phyloP scores from a whole-genome alignment of 2,113 vertebrate genomes.

The Amphiprion percula region DNA sequence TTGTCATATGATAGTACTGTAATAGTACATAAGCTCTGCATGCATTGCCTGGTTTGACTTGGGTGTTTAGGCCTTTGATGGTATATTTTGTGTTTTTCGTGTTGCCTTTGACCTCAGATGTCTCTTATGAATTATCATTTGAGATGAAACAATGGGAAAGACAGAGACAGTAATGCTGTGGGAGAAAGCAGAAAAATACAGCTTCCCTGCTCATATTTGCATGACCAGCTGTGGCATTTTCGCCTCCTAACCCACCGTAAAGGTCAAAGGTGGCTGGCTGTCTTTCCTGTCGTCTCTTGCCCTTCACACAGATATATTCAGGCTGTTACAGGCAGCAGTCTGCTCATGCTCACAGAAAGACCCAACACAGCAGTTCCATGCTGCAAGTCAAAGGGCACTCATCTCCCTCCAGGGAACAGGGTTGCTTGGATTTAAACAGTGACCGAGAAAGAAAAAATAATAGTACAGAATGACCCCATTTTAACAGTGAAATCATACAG shows the following conservation, averaged over 20 bases:
- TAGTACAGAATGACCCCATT: conserved; percentile 5
- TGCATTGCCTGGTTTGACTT: too few relatives aligned
- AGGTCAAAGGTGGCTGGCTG: conserved; percentile 31
- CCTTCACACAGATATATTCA: background rate
- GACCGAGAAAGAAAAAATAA: background rate
- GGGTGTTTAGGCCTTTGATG: too few relatives aligned
- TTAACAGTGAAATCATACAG: background rate
- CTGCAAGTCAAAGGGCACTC: conserved; percentile 29
- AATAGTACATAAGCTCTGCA: too few relatives aligned
- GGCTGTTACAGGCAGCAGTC: conserved; percentile 15
- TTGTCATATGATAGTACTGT: too few relatives aligned
- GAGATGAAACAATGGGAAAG: too few relatives aligned
- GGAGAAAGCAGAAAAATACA: background rate
- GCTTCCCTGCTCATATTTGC: background rate
- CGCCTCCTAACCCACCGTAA: background rate
- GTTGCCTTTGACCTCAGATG: too few relatives aligned
- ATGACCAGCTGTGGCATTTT: conserved; percentile 29
- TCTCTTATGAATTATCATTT: too few relatives aligned
- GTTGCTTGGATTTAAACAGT: background rate
- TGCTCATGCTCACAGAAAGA: conserved; percentile 26
- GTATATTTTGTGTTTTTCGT: too few relatives aligned
- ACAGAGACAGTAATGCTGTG: too few relatives aligned
- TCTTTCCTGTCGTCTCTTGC: background rate
- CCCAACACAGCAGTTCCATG: background rate
- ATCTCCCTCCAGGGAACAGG: background rate